phyloP scores from a whole-genome alignment of 2,797 vertebrate species.

The Erpetoichthys calabaricus region DNA sequence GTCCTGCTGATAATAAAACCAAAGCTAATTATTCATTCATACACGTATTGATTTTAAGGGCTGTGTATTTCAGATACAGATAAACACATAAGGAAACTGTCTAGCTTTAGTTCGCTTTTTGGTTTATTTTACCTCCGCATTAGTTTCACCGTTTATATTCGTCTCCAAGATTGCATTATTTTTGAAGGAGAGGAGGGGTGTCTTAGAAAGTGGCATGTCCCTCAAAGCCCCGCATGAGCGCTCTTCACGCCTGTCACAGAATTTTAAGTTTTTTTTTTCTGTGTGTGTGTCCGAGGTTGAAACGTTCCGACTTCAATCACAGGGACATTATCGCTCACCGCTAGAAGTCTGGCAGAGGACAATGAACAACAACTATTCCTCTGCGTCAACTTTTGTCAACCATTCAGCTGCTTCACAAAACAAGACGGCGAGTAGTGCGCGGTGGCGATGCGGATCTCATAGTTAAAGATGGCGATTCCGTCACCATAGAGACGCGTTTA shows the following conservation, averaged over 20 bases:
- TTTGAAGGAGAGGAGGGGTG: too few relatives aligned
- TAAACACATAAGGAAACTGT: too few relatives aligned
- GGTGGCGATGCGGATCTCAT: constrained; percentile 71
- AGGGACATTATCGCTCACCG: constrained; percentile 64
- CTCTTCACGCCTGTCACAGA: constrained; percentile 72
- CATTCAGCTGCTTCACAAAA: constrained; percentile 59
- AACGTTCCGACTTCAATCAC: constrained; percentile 66
- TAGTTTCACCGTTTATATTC: too few relatives aligned
- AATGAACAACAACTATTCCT: constrained; percentile 71
- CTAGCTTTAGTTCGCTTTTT: too few relatives aligned
- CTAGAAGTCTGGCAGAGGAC: constrained; percentile 61
- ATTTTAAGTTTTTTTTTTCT: constrained; percentile 54
- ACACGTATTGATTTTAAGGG: too few relatives aligned
- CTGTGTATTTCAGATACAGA: too few relatives aligned
- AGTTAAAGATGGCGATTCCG: constrained; percentile 65
- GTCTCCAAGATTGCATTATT: too few relatives aligned
- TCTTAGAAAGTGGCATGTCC: too few relatives aligned
- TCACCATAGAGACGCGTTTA: constrained; percentile 51
- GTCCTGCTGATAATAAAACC: too few relatives aligned
- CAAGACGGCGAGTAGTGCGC: constrained; percentile 52
- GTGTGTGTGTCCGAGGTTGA: constrained; percentile 46
- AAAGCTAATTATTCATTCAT: too few relatives aligned
- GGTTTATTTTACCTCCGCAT: too few relatives aligned
- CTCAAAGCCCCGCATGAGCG: constrained; percentile 33
- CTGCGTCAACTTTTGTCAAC: constrained; percentile 53